Evolutionary conservation across 2,888 invertebrate genomes (phyloP).

Genomic region (Teleogryllus oceanicus): DNA sequence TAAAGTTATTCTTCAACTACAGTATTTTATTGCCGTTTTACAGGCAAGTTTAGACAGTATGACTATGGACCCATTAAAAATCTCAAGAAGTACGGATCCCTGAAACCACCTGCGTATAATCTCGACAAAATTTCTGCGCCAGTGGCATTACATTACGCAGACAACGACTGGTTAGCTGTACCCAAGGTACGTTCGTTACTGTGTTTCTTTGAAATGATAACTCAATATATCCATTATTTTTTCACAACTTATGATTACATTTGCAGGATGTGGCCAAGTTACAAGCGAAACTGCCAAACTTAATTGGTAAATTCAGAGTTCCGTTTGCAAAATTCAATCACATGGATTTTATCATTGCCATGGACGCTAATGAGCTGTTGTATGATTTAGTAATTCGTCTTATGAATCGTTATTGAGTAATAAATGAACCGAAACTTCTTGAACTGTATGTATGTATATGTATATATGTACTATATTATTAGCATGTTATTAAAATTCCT

Average conservation of each 20-base stretch:
- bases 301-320: constrained; percentile 1
- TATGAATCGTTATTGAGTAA: background rate
- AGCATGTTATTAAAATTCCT: too few relatives aligned
- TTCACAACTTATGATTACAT: background rate
- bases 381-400: background rate
- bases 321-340: background rate
- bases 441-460: too few relatives aligned
- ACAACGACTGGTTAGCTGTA: constrained; percentile 61
- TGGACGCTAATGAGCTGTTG: background rate
- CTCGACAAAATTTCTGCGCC: constrained; percentile 57
- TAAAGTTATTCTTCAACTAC: too few relatives aligned
- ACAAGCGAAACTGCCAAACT: background rate
- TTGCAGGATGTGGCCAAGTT: background rate
- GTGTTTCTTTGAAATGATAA: too few relatives aligned
- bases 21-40: background rate
- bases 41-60: constrained; percentile 50
- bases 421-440: background rate
- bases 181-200: constrained; percentile 35
- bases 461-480: too few relatives aligned
- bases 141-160: constrained; percentile 62
- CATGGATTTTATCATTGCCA: background rate
- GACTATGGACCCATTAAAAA: constrained; percentile 50
- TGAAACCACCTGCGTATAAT: constrained; percentile 58
- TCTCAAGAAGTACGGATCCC: constrained; percentile 43
- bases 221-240: too few relatives aligned